Evolutionary conservation across 2,888 invertebrate species (phyloP), one percentile per base, ranked within the genome.

Genomic region (Notodonta dromedarius): DNA sequence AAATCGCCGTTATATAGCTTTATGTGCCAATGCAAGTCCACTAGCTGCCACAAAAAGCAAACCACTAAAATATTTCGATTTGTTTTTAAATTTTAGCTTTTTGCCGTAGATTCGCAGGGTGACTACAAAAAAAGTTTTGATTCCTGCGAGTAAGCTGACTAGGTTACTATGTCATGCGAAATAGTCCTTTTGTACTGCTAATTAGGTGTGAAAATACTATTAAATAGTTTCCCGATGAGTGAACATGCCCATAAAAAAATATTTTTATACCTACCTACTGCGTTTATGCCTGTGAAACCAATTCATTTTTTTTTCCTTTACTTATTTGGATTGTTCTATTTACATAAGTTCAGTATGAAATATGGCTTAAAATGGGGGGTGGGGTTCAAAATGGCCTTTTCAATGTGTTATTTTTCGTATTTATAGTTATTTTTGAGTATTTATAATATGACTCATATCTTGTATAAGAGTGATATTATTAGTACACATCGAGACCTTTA

Each of bases 41-140:
- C 71, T 74, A 48, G 46, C 56, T 55, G 56, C 58, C 67, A 76
- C 76, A 73, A 71, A 71, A 74, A 73, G 60, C 60, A 55, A 61
- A 66, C 65, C 67, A 69, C 59, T 67, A 69, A 73, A 74, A 74
- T 67, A 71, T 66, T 73, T 67, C 67, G 66, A 67, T 84, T 80
- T 87, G 85, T 88, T 88, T 85, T 83, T 77, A 83, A 83, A 88
- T 84, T 83, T 79, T 13, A 35, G 35, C 39, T 54, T 8, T 14
- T 24, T 7, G 13, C n/a, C 4, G 39, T n/a, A 39, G 39, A 5
- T 52, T 32, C 4, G 12, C 32, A 52, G 2, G 32, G 11, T 12
- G 1, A 16, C 24, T 50, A 11, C 9, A 5, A 51, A 14, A 51
- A 51, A 51, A 8, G 7, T 16, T 24, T 11, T 4, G 24, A 51